Conservation (phyloP, 2,113 vertebrate species). For the Gallinago jamesoni region DNA sequence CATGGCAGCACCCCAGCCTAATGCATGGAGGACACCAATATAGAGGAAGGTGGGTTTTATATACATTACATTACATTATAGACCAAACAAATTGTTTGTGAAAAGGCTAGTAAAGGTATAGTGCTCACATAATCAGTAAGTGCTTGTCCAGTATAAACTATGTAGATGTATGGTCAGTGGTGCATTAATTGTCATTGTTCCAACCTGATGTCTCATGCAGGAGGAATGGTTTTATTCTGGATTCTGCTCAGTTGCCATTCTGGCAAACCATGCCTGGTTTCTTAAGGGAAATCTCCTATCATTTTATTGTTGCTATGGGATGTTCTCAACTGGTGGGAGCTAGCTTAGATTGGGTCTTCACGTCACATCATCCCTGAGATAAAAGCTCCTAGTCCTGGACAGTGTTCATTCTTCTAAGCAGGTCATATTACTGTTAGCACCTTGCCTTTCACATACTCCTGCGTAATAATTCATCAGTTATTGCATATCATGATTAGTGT, state of each 20-base stretch:
- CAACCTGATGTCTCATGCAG: neutral
- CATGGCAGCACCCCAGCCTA: neutral
- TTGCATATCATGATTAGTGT: neutral
- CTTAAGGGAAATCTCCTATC: neutral
- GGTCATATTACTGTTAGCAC: neutral
- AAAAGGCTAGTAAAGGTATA: neutral
- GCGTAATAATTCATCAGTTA: neutral
- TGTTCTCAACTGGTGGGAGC: neutral
- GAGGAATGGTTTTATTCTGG: neutral
- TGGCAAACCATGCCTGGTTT: neutral
- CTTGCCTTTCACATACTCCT: neutral
- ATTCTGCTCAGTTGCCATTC: neutral
- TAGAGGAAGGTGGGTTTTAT: neutral
- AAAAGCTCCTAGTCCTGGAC: neutral
- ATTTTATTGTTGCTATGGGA: neutral
- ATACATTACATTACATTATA: neutral
- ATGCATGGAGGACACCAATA: neutral
- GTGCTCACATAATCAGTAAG: neutral
- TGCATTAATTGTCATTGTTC: neutral
- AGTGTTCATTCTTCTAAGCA: neutral
- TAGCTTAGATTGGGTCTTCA: neutral
- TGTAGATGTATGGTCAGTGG: neutral
- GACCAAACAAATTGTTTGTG: neutral
- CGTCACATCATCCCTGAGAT: fast-evolving
- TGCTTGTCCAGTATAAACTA: neutral